A percentile compares a stretch with the other conserved stretches of the same genome.
phyloP scores from a whole-genome alignment of 1,140 invertebrate species.

The Oedothorax gibbosus region DNA sequence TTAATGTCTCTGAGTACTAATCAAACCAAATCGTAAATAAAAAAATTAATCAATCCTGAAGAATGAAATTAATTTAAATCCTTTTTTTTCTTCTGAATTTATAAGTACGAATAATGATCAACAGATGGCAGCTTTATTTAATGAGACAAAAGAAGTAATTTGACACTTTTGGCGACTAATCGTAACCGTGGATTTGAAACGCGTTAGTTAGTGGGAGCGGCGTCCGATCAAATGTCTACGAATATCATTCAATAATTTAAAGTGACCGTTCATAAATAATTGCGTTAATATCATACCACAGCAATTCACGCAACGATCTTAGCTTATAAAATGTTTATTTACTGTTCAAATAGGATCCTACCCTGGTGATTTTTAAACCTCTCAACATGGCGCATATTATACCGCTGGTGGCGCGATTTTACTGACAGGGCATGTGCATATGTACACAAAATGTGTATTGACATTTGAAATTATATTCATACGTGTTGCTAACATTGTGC shows the following conservation, averaged over 20 bases:
- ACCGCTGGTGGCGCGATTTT: conserved; percentile 56
- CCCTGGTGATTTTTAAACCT: background rate
- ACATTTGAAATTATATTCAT: conserved; percentile 32
- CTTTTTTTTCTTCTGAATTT: conserved; percentile 7
- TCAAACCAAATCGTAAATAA: no score
- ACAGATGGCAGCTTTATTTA: conserved; percentile 53
- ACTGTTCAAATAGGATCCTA: background rate
- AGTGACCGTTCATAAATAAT: conserved; percentile 16
- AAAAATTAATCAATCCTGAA: no score
- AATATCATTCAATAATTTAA: conserved; percentile 39
- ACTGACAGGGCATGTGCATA: conserved; percentile 47
- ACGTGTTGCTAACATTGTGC: background rate
- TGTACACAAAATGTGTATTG: conserved; percentile 30
- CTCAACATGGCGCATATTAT: conserved; percentile 50
- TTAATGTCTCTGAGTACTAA: no score
- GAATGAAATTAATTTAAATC: no score
- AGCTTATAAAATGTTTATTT: conserved; percentile 36
- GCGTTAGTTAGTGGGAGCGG: conserved; percentile 57
- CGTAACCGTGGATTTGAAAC: conserved; percentile 40
- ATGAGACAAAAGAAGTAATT: conserved; percentile 57
- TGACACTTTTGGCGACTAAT: conserved; percentile 51
- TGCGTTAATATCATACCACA: background rate
- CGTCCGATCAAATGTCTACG: conserved; percentile 13
- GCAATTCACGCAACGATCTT: background rate
- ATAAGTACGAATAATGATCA: conserved; percentile 53